phyloP scores from a whole-genome alignment of 2,113 vertebrate species.

The Patagioenas fasciata region DNA sequence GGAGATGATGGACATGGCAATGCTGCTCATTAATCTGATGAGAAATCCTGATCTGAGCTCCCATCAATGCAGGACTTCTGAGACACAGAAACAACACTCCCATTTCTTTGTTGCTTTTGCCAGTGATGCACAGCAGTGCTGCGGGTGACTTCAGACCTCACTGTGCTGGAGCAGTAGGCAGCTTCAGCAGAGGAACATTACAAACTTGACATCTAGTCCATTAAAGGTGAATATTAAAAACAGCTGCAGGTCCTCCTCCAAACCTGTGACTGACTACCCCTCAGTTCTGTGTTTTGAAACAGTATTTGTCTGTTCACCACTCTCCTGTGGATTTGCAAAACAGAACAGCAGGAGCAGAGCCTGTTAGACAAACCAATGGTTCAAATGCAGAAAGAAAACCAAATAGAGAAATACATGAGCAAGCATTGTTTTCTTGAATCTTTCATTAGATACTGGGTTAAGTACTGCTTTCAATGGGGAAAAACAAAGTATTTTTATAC shows the following conservation, averaged over 20 bases:
- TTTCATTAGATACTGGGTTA: background rate
- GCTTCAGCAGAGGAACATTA: background rate
- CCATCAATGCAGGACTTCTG: background rate
- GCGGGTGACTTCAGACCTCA: accelerated
- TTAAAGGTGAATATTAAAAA: background rate
- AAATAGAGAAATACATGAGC: background rate
- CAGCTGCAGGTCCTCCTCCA: background rate
- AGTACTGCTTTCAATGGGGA: background rate
- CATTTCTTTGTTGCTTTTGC: background rate
- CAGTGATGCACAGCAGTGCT: background rate
- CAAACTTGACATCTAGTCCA: background rate
- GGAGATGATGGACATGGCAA: background rate
- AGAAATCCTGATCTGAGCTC: background rate
- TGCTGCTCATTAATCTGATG: background rate
- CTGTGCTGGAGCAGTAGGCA: background rate
- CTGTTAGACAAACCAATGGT: background rate
- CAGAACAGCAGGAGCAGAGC: background rate
- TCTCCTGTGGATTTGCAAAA: background rate
- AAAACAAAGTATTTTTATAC: background rate
- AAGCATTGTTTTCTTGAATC: background rate
- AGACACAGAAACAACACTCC: background rate
- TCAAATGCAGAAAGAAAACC: background rate
- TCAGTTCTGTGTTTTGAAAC: background rate
- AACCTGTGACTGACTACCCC: background rate
- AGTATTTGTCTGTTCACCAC: background rate